Conservation (phyloP, 2,797 vertebrate genomes). For the Oceanodroma leucorhoa region DNA sequence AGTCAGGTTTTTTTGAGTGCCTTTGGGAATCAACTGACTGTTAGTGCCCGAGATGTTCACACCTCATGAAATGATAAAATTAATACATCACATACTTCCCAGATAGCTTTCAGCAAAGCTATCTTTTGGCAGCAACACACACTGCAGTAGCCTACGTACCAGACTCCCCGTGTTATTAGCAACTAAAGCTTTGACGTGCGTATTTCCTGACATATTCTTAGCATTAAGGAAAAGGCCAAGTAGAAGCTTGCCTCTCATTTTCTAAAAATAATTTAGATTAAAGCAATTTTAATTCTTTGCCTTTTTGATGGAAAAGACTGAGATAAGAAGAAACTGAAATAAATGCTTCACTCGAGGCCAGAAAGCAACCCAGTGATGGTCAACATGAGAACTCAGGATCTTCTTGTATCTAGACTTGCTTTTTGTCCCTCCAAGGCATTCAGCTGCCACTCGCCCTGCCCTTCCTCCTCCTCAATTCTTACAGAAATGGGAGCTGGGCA, state of each 20-base stretch:
- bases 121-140: not conserved
- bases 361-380: not conserved
- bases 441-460: not conserved
- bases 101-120: not conserved
- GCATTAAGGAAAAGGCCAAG: not conserved
- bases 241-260: not conserved
- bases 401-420: not conserved
- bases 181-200: accelerated
- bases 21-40: not conserved
- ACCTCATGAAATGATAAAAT: not conserved
- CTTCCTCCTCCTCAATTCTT: not conserved
- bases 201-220: not conserved
- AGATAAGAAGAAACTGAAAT: not conserved
- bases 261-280: not conserved
- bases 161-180: not conserved
- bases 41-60: not conserved
- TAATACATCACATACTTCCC: not conserved
- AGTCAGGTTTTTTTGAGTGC: not conserved
- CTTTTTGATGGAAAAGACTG: not conserved
- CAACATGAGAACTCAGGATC: not conserved
- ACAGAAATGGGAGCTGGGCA: not conserved
- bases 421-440: not conserved
- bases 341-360: not conserved
- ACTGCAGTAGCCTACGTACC: not conserved
- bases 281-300: not conserved